A percentile compares a stretch with the other conserved stretches of the same genome.
Conservation (phyloP, 2,113 vertebrate species). For the Mirza zaza region DNA sequence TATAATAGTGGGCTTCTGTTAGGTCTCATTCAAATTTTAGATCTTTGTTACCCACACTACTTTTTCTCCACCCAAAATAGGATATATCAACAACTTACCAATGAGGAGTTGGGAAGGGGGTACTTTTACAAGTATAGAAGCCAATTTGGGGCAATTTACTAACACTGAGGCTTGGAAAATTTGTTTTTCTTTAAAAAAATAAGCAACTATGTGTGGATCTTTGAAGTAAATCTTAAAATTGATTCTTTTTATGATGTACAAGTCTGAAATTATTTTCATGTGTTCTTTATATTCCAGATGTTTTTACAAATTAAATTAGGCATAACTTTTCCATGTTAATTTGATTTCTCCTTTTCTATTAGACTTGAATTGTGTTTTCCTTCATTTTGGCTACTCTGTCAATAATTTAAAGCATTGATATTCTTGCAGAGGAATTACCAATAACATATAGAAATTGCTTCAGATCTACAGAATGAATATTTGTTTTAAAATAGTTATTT, state of each 20-base stretch:
- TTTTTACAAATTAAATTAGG: slow-evolving; percentile 56
- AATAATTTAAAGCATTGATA: not conserved
- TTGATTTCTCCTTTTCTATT: slow-evolving; percentile 47
- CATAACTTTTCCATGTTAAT: slow-evolving; percentile 32
- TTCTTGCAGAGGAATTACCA: not conserved
- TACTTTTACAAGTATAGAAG: not conserved
- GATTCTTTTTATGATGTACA: not conserved
- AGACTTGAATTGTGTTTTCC: slow-evolving; percentile 1
- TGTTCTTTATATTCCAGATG: slow-evolving; percentile 29
- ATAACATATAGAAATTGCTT: not conserved
- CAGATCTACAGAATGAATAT: not conserved
- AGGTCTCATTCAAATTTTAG: not conserved
- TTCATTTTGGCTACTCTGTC: not conserved
- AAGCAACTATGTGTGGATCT: not conserved
- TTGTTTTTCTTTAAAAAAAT: not conserved
- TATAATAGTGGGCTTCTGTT: not conserved
- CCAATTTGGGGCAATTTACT: not conserved
- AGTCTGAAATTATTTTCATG: slow-evolving; percentile 13
- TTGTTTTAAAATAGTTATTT: slow-evolving; percentile 48
- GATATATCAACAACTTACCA: not conserved
- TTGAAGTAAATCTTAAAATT: slow-evolving; percentile 37
- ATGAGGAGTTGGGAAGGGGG: not conserved
- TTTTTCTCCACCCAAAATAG: not conserved
- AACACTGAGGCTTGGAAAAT: not conserved
- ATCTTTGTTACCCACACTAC: not conserved